A percentile compares a stretch with the other conserved stretches of the same genome.
These are phyloP conservation scores for Stenodema calcarata DNA, from an alignment of 2,888 invertebrate species.

Conservation along the genomic window DNA sequence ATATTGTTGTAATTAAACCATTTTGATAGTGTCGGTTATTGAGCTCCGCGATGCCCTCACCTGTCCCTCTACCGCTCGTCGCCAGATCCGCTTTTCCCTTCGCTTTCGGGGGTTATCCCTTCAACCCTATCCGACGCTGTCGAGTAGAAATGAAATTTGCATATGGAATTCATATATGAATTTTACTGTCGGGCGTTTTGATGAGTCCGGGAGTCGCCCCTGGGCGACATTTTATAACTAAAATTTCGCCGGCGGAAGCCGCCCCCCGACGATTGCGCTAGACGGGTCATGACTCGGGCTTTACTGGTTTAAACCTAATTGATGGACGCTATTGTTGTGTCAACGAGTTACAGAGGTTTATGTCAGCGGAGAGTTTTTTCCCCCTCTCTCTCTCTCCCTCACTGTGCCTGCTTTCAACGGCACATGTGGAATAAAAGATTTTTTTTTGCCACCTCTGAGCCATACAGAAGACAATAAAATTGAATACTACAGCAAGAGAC, in stretches of 20 bases:
- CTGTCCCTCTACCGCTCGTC: not conserved
- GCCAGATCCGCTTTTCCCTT: not conserved
- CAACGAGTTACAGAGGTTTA: conserved; percentile 13
- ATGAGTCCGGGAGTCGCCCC: not conserved
- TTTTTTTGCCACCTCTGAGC: not conserved
- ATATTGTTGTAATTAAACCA: conserved; percentile 53
- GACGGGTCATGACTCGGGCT: not conserved
- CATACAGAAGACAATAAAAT: not conserved
- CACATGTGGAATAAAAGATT: not conserved
- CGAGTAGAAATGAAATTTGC: conserved; percentile 41
- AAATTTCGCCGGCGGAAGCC: conserved; percentile 16
- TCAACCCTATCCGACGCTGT: not conserved
- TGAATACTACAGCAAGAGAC: not conserved
- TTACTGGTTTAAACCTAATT: conserved; percentile 29
- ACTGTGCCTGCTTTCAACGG: not conserved
- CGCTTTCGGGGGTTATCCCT: not conserved
- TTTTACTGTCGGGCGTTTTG: conserved; percentile 48
- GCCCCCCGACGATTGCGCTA: not conserved
- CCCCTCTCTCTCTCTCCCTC: not conserved
- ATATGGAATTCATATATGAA: conserved; percentile 53
- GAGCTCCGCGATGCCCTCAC: not conserved
- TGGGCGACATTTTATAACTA: conserved; percentile 25
- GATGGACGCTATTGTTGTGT: conserved; percentile 30
- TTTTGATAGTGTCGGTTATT: conserved; percentile 51
- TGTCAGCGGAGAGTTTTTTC: not conserved